Percentiles rank a stretch among this genome's conserved stretches.
Evolutionary conservation across 2,113 vertebrate species (phyloP).

Genomic region (Machaerirhynchus nigripectus): DNA sequence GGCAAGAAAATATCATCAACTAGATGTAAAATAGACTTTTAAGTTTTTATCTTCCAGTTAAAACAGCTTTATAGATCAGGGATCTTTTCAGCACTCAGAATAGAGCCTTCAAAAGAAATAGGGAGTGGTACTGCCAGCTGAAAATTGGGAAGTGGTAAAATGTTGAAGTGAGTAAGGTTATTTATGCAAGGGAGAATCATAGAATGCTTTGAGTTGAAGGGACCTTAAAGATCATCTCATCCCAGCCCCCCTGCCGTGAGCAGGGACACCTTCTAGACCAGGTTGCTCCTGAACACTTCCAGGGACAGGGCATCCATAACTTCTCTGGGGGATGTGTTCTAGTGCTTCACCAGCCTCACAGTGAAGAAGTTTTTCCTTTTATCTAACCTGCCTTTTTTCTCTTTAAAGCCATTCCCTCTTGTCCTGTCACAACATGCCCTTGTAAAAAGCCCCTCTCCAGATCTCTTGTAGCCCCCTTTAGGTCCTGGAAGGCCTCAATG

Average conservation of each 20-base stretch:
- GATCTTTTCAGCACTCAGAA: neutral
- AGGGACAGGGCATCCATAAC: neutral
- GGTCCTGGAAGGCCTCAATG: neutral
- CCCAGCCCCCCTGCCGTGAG: neutral
- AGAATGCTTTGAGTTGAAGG: neutral
- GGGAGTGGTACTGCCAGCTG: neutral
- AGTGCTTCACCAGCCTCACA: neutral
- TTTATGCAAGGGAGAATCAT: neutral
- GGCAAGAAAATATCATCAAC: neutral
- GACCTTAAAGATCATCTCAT: neutral
- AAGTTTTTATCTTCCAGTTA: neutral
- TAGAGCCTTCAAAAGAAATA: neutral
- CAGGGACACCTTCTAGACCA: neutral
- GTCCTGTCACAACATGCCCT: neutral
- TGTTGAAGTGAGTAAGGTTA: neutral
- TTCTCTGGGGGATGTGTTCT: neutral
- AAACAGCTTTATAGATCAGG: neutral
- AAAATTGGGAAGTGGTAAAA: neutral
- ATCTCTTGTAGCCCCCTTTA: rapidly evolving
- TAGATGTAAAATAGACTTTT: neutral
- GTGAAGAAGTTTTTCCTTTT: neutral
- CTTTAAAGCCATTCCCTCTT: neutral
- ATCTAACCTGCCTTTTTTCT: neutral
- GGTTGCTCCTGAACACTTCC: neutral
- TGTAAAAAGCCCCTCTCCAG: neutral